Evolutionary conservation across 2,888 invertebrate species (phyloP).

Genomic region (Alviniconcha strummeri): DNA sequence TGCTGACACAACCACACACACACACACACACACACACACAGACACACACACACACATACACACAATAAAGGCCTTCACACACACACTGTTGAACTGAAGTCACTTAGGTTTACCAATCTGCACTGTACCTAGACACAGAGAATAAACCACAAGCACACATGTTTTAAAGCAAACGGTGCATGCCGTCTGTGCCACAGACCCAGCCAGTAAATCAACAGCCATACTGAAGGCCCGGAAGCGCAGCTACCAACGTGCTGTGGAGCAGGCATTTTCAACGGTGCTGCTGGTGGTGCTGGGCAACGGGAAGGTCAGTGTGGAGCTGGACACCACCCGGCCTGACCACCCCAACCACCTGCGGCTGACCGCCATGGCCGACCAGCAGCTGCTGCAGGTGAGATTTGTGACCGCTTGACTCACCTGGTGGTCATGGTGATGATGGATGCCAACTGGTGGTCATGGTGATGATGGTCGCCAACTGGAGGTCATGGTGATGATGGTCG

Average conservation of each 20-base stretch:
- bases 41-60: neutral
- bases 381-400: conserved; percentile 44
- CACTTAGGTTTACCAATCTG: too few relatives aligned
- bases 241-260: conserved; percentile 58
- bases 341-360: conserved; percentile 37
- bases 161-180: too few relatives aligned
- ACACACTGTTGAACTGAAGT: too few relatives aligned
- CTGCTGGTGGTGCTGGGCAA: conserved; percentile 58
- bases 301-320: conserved; percentile 63
- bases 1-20: too few relatives aligned
- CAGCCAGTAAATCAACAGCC: conserved; percentile 53
- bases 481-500: too few relatives aligned
- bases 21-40: neutral
- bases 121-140: too few relatives aligned
- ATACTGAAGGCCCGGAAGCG: conserved; percentile 60
- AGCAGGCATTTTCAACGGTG: conserved; percentile 64
- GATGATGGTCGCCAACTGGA: too few relatives aligned
- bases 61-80: too few relatives aligned
- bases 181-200: conserved; percentile 47
- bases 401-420: neutral
- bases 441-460: neutral
- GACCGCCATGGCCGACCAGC: conserved; percentile 26
- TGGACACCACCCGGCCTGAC: conserved; percentile 60
- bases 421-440: neutral
- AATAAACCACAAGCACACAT: too few relatives aligned